Evolutionary conservation across 2,113 vertebrate species (phyloP).

Genomic region (Callocephalon fimbriatum): DNA sequence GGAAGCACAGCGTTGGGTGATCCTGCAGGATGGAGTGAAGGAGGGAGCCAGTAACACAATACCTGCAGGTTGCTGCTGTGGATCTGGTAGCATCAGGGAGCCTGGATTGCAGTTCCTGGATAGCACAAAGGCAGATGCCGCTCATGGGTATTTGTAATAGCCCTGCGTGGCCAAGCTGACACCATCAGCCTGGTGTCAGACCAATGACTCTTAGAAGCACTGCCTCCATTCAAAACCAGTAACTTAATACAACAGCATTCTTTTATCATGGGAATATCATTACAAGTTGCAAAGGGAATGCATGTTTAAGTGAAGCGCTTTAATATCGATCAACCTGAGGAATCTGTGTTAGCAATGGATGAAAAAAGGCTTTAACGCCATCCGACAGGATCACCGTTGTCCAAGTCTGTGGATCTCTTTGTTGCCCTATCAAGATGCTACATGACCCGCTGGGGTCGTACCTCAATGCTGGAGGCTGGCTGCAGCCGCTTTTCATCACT

Average conservation of each 20-base stretch:
- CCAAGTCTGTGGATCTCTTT: not conserved
- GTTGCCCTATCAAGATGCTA: not conserved
- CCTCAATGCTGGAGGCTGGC: not conserved
- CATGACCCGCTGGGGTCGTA: not conserved
- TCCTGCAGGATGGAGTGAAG: not conserved
- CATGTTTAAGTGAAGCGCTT: not conserved
- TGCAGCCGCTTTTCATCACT: not conserved
- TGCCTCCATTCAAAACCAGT: fast-evolving
- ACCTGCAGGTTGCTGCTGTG: not conserved
- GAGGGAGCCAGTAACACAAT: not conserved
- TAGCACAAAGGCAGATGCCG: not conserved
- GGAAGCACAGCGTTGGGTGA: not conserved
- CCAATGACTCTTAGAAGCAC: not conserved
- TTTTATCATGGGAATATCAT: not conserved
- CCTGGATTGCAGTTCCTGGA: not conserved
- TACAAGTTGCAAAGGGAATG: not conserved
- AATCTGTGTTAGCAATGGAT: not conserved
- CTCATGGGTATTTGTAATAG: not conserved
- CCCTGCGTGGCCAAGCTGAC: not conserved
- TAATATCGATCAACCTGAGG: not conserved
- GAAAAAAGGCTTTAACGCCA: not conserved
- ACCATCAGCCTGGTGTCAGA: not conserved
- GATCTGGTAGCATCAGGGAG: not conserved
- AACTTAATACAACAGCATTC: not conserved
- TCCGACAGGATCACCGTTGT: not conserved